Evolutionary conservation across 2,888 invertebrate species (phyloP), one percentile per base, ranked within the genome.

Genomic region (Caenorhabditis macrosperma): DNA sequence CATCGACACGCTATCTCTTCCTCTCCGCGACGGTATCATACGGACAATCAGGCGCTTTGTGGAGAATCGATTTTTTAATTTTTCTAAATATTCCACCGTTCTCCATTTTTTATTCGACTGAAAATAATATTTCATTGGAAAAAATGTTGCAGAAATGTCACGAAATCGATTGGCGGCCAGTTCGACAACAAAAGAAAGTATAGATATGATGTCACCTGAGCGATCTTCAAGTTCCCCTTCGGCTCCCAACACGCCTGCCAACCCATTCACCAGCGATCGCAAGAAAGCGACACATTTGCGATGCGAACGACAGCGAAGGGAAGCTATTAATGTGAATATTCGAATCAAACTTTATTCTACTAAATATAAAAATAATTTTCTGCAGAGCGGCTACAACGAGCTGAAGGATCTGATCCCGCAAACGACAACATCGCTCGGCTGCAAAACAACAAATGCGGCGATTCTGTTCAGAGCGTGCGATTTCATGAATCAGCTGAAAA

Each of bases 361-460:
- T 33, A 5, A 33, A 33, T 33, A 9, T n/a, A 33, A 33, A 33
- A 7, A 44, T 4, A 12, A 35, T 35, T 67, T 28, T 9, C 66
- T 89, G 75, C 82, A 90, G 90, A 88, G 82, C 61, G 90, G 90
- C 4, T 90, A 90, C 82, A 84, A 71, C 28, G 90, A 90, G 28
- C 64, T 90, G 69, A 90, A 90, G 64, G 89, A 90, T 57, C 82
- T 90, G 46, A 84, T 90, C 54, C 90, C 90, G 4, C 84, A 87
- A 12, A 87, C 86, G 1, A 80, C 90, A 50, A 84, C 87, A 1
- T 86, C 88, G 9, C 69, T 86, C 38, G 90, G 90, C 10, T 90
- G 90, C 75, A 90, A 90, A 78, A 89, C 88, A 2, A 90, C 90
- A 7, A 90, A 90, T 64, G 90, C 90, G 0, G 85, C 89, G 24